Base-by-base conservation (phyloP, 1,140 invertebrate species). In the Homarus americanus region DNA sequence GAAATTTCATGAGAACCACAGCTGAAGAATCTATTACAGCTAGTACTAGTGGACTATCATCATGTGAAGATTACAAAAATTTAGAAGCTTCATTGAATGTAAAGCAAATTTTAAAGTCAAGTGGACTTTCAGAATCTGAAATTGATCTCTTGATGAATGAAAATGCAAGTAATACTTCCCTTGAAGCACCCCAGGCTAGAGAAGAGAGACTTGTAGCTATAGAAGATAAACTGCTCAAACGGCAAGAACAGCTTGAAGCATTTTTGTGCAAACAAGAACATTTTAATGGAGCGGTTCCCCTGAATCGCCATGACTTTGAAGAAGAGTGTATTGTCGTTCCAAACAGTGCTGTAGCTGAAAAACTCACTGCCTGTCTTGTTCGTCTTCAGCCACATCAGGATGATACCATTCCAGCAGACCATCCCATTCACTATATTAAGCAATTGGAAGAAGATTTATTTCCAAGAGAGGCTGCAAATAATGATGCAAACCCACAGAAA, bases 361-460 rank as follows among this genome's bases (percentile, higher is more conserved):
- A 79, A 66, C 69, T 91, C 1, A 82, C 80, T n/a, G 10, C 82
- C 10, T 91, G 89, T 72, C 83, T 91, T 32, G 66, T 92, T n/a
- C 82, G 73, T n/a, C 32, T 92, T 5, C 75, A 87, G 66, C 85
- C 92, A 28, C 82, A 91, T 75, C 72, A 63, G 20, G 86, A 91
- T 40, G 58, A 73, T 7, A 82, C 41, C 80, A 32, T 93, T 38
- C 92, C 83, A 78, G 85, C 58, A 49, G 86, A 90, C 10, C 92
- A 93, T 82, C 92, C 92, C 58, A 91, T 93, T 38, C 91, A 93
- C 53, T 80, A 91, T 34, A 49, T 93, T 32, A 72, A 75, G 28
- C 90, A 93, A 38, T 24, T 93, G 24, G 92, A 87, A 73, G 72
- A 87, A 32, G 53, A 82, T 24, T 75, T 92, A 15, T 92, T 91